Base-by-base conservation (phyloP, 2,888 invertebrate genomes). In the Thecophora atra region DNA sequence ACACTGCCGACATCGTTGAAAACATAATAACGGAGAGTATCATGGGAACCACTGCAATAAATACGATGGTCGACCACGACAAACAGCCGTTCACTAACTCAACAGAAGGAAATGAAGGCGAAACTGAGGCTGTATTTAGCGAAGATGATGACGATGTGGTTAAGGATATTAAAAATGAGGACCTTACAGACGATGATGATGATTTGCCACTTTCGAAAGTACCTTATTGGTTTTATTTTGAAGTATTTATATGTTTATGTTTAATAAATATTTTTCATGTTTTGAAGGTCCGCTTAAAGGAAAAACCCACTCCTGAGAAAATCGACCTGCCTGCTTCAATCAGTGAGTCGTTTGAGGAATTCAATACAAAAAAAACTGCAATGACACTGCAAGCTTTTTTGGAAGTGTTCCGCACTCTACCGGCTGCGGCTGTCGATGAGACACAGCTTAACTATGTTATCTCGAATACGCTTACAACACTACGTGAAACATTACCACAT, bases 191-290 rank as follows among this genome's bases (percentile, higher is more conserved):
- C 73, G 87, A 87, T 71, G 87, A 87, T 72, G 94, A 94, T 79
- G 94, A 94, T 83, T 89, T 94, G 77, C 94, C 94, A 11, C 83
- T 94, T 30, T 93, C 94, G 2, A 93, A 94, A 87, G 92, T 94
- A 47, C 88, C 24, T 19, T 28, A 13, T 24, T 52, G 7, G 15
- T n/a, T 42, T 11, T 42, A 17, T 13, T 54, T 56, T 24, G 15
- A 47, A 37, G n/a, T 4, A 15, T 28, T 37, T 42, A 30, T 37
- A 3, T 0, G 58, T n/a, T 60, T 44, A 37, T 68, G n/a, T 62
- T 28, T 68, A 15, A 66, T 28, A 15, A 47, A 47, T 52, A 47
- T 65, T 72, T 56, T 52, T 75, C n/a, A 37, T 37, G 24, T 1
- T 4, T 26, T 19, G 78, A 60, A 85, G 85, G 86, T 86, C 37